Evolutionary conservation across 2,113 vertebrate genomes (phyloP).

Genomic region (Platichthys stellatus): DNA sequence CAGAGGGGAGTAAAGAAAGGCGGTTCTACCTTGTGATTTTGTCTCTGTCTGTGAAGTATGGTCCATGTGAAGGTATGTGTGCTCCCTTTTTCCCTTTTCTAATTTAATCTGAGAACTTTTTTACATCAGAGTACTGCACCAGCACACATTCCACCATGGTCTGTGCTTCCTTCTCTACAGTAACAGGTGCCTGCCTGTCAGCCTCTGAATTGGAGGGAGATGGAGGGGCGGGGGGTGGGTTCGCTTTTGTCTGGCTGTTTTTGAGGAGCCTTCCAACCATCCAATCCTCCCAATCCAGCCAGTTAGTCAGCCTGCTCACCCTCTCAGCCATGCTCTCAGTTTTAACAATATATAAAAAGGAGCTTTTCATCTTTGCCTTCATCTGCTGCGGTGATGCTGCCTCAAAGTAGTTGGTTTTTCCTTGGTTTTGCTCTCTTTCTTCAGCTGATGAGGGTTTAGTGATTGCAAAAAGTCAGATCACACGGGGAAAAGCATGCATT

Average conservation of each 20-base stretch:
- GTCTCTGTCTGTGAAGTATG: slow-evolving; percentile 67
- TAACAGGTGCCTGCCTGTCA: slow-evolving; percentile 76
- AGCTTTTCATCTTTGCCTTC: slow-evolving; percentile 31
- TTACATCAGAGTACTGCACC: background rate
- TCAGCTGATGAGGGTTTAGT: slow-evolving; percentile 30
- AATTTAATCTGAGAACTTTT: background rate
- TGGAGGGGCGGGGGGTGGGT: slow-evolving; percentile 5
- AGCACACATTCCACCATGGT: slow-evolving; percentile 23
- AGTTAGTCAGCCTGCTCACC: slow-evolving; percentile 48
- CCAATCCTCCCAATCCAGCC: slow-evolving; percentile 32
- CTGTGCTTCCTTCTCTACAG: slow-evolving; percentile 37
- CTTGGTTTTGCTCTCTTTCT: background rate
- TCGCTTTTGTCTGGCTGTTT: slow-evolving; percentile 64
- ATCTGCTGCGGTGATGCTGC: slow-evolving; percentile 32
- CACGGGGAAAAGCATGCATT: background rate
- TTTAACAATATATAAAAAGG: slow-evolving; percentile 14
- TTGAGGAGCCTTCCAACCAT: slow-evolving; percentile 43
- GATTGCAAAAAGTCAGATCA: slow-evolving; percentile 14
- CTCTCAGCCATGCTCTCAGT: slow-evolving; percentile 25
- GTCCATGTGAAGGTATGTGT: slow-evolving; percentile 80
- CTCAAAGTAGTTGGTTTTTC: slow-evolving; percentile 42
- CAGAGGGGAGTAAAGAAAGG: slow-evolving; percentile 37
- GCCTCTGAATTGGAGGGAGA: slow-evolving; percentile 64
- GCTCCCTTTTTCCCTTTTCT: background rate
- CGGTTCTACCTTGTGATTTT: slow-evolving; percentile 33